phyloP scores from a whole-genome alignment of 2,888 invertebrate species.

The Nemapogon koenigi region DNA sequence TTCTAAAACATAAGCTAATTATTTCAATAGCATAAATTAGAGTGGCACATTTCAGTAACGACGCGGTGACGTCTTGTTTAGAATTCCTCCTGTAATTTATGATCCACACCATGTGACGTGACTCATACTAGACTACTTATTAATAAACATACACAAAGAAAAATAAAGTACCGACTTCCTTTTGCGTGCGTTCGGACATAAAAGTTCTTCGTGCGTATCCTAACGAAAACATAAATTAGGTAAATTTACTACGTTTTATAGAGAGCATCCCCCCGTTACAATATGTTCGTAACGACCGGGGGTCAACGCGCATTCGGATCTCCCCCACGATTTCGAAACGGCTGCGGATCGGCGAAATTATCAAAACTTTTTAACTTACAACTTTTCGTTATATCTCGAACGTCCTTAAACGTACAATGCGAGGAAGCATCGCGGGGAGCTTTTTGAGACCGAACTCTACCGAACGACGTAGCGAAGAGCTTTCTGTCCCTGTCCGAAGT shows the following conservation, averaged over 20 bases:
- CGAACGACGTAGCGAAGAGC: not conserved
- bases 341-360: slow-evolving; percentile 48
- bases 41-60: slow-evolving; percentile 26
- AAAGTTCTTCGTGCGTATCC: slow-evolving; percentile 60
- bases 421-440: slow-evolving; percentile 37
- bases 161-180: slow-evolving; percentile 52
- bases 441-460: slow-evolving; percentile 20
- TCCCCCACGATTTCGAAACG: slow-evolving; percentile 43
- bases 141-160: slow-evolving; percentile 44
- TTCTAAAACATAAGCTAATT: too few species aligned
- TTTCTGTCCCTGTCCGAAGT: slow-evolving; percentile 1
- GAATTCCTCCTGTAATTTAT: slow-evolving; percentile 38
- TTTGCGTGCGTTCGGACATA: slow-evolving; percentile 56
- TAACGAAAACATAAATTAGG: slow-evolving; percentile 61
- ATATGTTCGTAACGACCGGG: slow-evolving; percentile 56
- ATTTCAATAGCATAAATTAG: too few species aligned
- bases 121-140: slow-evolving; percentile 31
- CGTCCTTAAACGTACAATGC: slow-evolving; percentile 24
- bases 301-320: slow-evolving; percentile 50
- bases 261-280: slow-evolving; percentile 58
- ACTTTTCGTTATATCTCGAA: slow-evolving; percentile 40
- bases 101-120: slow-evolving; percentile 20
- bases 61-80: slow-evolving; percentile 30
- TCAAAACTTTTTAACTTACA: slow-evolving; percentile 61
- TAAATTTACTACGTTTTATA: slow-evolving; percentile 52